These are phyloP conservation scores for Alosa sapidissima DNA, from an alignment of 2,797 vertebrate genomes.

Conservation along the genomic window DNA sequence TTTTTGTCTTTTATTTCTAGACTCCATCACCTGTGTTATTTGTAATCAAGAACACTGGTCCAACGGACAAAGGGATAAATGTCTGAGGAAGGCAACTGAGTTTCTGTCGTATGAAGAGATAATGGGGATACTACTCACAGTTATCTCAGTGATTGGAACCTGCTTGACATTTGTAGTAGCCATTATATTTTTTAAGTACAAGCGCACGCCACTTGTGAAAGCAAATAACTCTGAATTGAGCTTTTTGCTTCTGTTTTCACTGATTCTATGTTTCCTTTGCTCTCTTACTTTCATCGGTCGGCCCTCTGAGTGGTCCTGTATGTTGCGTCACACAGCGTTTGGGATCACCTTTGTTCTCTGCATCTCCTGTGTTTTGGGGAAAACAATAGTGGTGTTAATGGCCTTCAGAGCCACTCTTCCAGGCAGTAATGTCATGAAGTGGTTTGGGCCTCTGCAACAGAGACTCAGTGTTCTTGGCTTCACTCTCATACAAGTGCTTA, in stretches of 20 bases:
- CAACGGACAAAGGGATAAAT: slow-evolving; percentile 54
- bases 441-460: slow-evolving; percentile 58
- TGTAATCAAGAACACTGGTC: slow-evolving; percentile 62
- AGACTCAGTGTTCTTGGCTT: slow-evolving; percentile 55
- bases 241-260: slow-evolving; percentile 57
- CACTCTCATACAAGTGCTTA: slow-evolving; percentile 60
- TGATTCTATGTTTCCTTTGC: slow-evolving; percentile 59
- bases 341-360: slow-evolving; percentile 61
- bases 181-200: slow-evolving; percentile 60
- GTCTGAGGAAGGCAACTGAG: slow-evolving; percentile 57
- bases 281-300: slow-evolving; percentile 59
- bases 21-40: slow-evolving; percentile 57
- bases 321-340: slow-evolving; percentile 57
- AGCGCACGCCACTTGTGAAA: slow-evolving; percentile 62
- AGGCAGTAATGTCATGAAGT: slow-evolving; percentile 56
- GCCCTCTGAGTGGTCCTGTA: slow-evolving; percentile 58
- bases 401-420: slow-evolving; percentile 56
- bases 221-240: slow-evolving; percentile 63
- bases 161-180: slow-evolving; percentile 54
- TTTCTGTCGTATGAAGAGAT: slow-evolving; percentile 58
- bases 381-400: slow-evolving; percentile 59
- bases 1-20: slow-evolving; percentile 39
- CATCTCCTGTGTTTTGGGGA: slow-evolving; percentile 59
- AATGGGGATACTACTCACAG: slow-evolving; percentile 67
- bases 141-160: slow-evolving; percentile 63